Base-by-base conservation (phyloP, 2,888 invertebrate species). In the Sesamia inferens region DNA sequence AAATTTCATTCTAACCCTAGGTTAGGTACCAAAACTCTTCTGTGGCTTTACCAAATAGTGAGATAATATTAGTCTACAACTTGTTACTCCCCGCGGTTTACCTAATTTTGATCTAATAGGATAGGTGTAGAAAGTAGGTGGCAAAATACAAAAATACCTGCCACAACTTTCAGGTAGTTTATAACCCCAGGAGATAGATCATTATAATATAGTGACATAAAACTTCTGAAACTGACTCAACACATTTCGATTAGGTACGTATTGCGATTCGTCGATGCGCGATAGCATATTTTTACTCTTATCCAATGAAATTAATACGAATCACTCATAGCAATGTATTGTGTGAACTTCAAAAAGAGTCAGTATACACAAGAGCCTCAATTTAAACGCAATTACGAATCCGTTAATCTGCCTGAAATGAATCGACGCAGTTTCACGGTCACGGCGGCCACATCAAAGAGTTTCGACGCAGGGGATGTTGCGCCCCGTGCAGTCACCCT, bases 381-480 rank as follows among this genome's bases (percentile, higher is more conserved):
- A 90, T 92, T 91, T 86, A 88, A 88, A 86, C 88, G 90, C 90
- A 90, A 92, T 93, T 91, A 92, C 91, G 86, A 83, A 91, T 88
- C 88, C 91, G 90, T 90, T 93, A 93, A 94, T 94, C 91, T 92
- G 90, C 87, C 88, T 90, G 92, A 90, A 91, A 92, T 93, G 93
- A 93, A 94, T 94, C 93, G 92, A 90, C 92, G 90, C 92, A 92
- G 92, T 94, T 94, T 95, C 94, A 94, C 93, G 95, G 95, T 94
- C 95, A 93, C 92, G 92, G 92, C 89, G 90, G 91, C 94, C 94
- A 94, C 95, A 94, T 95, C 95, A 95, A 95, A 95, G 95, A 95
- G 95, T 95, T 95, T 82, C 51, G 83, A 79, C 81, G 80, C 80
- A 78, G 83, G 87, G 85, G 87, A 84, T 83, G 88, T 75, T 74